A percentile compares a stretch with the other conserved stretches of the same genome.
Evolutionary conservation across 2,113 vertebrate genomes (phyloP).

Genomic region (Ciconia stormi): DNA sequence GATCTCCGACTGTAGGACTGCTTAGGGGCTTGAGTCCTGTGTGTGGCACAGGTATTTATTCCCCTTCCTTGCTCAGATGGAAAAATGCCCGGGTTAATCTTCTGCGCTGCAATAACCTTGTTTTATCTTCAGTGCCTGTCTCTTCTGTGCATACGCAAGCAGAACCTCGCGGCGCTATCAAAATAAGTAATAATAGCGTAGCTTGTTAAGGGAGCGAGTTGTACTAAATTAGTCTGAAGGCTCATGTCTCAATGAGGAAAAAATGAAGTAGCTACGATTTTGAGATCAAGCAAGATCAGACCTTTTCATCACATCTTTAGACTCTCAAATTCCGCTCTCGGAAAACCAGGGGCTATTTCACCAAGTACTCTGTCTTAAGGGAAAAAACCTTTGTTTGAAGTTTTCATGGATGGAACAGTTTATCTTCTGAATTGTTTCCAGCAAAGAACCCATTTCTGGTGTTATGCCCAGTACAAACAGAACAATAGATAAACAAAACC

Average conservation of each 20-base stretch:
- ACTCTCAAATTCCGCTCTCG: not conserved
- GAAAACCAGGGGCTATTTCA: not conserved
- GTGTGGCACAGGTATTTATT: not conserved
- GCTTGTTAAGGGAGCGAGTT: not conserved
- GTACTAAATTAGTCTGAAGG: not conserved
- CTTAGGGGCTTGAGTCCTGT: not conserved
- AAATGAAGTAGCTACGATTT: not conserved
- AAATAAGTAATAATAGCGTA: not conserved
- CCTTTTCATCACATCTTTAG: not conserved
- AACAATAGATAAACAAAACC: not conserved
- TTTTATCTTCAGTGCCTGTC: not conserved
- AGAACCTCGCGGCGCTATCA: not conserved
- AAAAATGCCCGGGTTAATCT: not conserved
- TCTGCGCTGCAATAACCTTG: not conserved
- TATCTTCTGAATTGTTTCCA: not conserved
- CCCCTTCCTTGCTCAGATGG: not conserved
- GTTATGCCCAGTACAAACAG: not conserved
- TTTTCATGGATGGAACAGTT: not conserved
- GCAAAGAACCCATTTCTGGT: not conserved
- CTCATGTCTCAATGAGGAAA: not conserved
- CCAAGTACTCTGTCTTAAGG: not conserved
- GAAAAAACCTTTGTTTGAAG: not conserved
- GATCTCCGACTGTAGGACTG: not conserved
- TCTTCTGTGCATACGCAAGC: not conserved
- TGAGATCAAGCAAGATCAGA: not conserved